phyloP scores from a whole-genome alignment of 2,888 invertebrate genomes.

The Campoplex nolae region DNA sequence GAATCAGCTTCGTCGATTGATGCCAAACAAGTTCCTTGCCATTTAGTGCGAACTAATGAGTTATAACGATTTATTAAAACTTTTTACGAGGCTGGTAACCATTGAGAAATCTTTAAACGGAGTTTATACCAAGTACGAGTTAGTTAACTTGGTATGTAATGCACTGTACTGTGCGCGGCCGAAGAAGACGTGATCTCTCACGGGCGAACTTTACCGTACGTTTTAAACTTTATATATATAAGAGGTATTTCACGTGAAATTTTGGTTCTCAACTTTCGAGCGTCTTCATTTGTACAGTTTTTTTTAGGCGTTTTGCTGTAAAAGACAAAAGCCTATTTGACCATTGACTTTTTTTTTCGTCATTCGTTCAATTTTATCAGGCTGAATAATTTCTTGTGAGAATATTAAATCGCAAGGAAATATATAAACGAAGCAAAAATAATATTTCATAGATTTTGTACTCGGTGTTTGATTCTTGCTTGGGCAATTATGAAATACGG shows the following conservation, averaged over 20 bases:
- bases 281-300: neutral
- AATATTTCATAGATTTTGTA: neutral
- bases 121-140: slow-evolving; percentile 14
- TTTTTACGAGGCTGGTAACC: slow-evolving; percentile 15
- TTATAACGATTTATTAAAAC: slow-evolving; percentile 18
- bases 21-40: neutral
- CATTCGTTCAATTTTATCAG: neutral
- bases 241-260: neutral
- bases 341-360: neutral
- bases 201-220: slow-evolving; percentile 10
- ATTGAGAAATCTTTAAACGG: neutral
- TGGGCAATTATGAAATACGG: neutral
- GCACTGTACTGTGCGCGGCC: neutral
- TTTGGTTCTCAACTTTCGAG: neutral
- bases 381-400: neutral
- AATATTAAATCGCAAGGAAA: neutral
- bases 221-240: slow-evolving; percentile 8
- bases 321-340: neutral
- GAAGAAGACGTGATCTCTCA: slow-evolving; percentile 24
- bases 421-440: no score
- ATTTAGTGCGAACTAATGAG: slow-evolving; percentile 13
- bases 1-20: neutral
- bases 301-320: neutral
- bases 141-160: slow-evolving; percentile 26
- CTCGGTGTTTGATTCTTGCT: neutral